Evolutionary conservation across 2,888 invertebrate species (phyloP).

Genomic region (Dasysyrphus tricinctus): DNA sequence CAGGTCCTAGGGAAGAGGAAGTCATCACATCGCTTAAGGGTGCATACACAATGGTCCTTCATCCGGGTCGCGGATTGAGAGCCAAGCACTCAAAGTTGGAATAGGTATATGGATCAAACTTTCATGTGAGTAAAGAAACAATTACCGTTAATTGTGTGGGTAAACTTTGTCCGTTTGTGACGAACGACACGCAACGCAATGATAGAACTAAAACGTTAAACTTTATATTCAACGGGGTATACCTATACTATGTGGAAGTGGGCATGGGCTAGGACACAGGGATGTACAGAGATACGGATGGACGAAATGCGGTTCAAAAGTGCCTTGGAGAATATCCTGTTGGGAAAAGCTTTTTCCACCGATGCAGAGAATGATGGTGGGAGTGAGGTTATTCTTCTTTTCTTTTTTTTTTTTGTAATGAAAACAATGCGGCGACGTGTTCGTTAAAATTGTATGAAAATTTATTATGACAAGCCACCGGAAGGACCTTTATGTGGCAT

Average conservation of each 20-base stretch:
- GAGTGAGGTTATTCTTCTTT: neutral
- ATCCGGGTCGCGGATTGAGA: constrained; percentile 28
- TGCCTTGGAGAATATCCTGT: constrained; percentile 43
- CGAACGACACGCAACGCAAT: constrained; percentile 30
- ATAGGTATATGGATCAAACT: constrained; percentile 17
- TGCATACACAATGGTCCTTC: constrained; percentile 24
- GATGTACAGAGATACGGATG: neutral
- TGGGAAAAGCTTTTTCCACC: constrained; percentile 24
- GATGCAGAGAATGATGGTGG: constrained; percentile 1
- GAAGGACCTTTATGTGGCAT: constrained; percentile 21
- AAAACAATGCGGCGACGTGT: constrained; percentile 48
- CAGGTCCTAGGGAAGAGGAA: constrained; percentile 12
- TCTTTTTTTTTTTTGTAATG: constrained; percentile 14
- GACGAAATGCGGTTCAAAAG: constrained; percentile 42
- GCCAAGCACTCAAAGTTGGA: constrained; percentile 25
- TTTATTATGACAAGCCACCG: constrained; percentile 40
- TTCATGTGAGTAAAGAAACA: constrained; percentile 55
- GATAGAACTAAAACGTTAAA: constrained; percentile 49
- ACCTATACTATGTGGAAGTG: too few relatives aligned
- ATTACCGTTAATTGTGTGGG: constrained; percentile 64
- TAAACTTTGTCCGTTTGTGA: constrained; percentile 47
- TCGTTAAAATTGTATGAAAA: constrained; percentile 50
- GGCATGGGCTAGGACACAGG: neutral
- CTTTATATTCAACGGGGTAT: too few relatives aligned
- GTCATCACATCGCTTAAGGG: constrained; percentile 18